Base-by-base conservation (phyloP, 2,888 invertebrate species). In the Dione vanillae region DNA sequence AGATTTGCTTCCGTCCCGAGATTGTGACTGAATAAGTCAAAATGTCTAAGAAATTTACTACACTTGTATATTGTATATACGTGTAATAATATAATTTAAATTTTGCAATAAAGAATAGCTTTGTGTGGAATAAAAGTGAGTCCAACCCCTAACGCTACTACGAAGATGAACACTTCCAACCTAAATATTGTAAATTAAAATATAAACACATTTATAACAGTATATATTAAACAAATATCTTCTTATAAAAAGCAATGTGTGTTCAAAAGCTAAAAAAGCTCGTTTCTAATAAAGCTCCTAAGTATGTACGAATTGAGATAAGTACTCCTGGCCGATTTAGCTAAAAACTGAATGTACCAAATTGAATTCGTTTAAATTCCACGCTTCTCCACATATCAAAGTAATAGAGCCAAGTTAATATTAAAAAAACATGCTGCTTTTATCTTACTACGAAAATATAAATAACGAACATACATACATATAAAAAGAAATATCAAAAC, bases 1-100 rank as follows among this genome's bases (percentile, higher is more conserved):
- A 83, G 81, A 78, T 16, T 20, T 27, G 65, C 47, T 65, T 69
- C 65, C 59, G 65, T 65, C 37, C 37, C 27, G 69, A 79, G 78
- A 85, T 85, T 84, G 83, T 79, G 78, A 74, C 74, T 72, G 75
- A 76, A 78, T 81, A 79, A 74, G 73, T 76, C 70, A 71, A 71
- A 76, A 80, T 77, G 40, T 45, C 14, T 70, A 11, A 58, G 40
- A 12, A 40, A 8, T 35, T 27, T 20, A 40, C 45, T n/a, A 20
- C 40, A 27, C 6, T 5, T 59, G 14, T 58, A 59, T 1, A 14
- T 41, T 19, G 8, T 58, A 7, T 14, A 8, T 27, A n/a, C n/a
- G n/a, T n/a, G n/a, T n/a, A n/a, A n/a, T n/a, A n/a, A n/a, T n/a
- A n/a, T n/a, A n/a, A n/a, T n/a, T n/a, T n/a, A n/a, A n/a, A n/a